Evolutionary conservation across 2,113 vertebrate genomes (phyloP).

Genomic region (Scophthalmus maximus): DNA sequence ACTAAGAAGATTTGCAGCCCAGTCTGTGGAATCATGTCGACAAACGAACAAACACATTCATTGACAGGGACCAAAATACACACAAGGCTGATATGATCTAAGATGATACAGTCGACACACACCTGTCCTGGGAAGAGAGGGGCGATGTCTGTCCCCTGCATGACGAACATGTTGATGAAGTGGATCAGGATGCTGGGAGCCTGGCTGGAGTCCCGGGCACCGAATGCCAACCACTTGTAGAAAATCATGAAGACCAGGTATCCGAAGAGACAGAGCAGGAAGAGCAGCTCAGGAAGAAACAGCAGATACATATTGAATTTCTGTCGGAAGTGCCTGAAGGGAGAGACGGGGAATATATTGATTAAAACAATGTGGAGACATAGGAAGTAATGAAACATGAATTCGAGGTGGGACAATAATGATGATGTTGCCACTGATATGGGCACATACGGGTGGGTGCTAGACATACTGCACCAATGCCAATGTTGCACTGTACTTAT

Average conservation of each 20-base stretch:
- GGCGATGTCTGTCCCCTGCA: conserved; percentile 75
- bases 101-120: background rate
- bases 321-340: conserved; percentile 90
- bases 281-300: conserved; percentile 94
- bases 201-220: conserved; percentile 82
- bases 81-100: background rate
- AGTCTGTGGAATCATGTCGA: conserved; percentile 73
- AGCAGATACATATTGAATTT: conserved; percentile 90
- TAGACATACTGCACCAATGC: no score
- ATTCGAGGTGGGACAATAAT: no score
- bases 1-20: conserved; percentile 90
- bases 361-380: background rate
- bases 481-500: no score
- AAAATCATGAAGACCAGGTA: conserved; percentile 96
- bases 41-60: conserved; percentile 1
- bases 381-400: no score
- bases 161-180: conserved; percentile 98
- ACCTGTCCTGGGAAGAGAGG: conserved; percentile 91
- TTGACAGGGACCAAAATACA: conserved; percentile 5
- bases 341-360: conserved; percentile 19
- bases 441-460: no score
- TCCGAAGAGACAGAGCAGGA: conserved; percentile 94
- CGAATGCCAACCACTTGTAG: conserved; percentile 93
- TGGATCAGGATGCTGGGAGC: conserved; percentile 97
- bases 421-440: no score